phyloP scores from a whole-genome alignment of 2,113 vertebrate genomes.

The Micronycteris hirsuta region DNA sequence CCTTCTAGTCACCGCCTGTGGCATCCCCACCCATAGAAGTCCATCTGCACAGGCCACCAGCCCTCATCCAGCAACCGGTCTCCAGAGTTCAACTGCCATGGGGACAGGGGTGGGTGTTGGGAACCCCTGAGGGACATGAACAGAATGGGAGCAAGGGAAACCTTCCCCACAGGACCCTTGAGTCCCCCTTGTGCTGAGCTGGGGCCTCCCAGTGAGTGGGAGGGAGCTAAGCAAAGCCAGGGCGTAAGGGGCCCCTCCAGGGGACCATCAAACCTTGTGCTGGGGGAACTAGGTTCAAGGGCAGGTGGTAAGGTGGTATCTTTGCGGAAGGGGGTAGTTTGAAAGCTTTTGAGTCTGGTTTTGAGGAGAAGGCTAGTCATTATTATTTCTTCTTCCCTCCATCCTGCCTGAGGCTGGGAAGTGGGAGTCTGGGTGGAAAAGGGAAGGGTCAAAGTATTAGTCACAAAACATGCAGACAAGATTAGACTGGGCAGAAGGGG shows the following conservation, averaged over 20 bases:
- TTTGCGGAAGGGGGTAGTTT: neutral
- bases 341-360: neutral
- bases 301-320: neutral
- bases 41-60: neutral
- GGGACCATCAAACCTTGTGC: slow-evolving; percentile 78
- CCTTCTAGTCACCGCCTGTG: neutral
- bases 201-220: neutral
- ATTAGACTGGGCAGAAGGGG: slow-evolving; percentile 17
- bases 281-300: neutral
- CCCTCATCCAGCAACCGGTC: neutral
- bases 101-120: neutral
- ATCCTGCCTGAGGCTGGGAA: neutral
- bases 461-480: slow-evolving; percentile 72
- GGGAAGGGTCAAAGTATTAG: slow-evolving; percentile 63
- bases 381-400: slow-evolving; percentile 44
- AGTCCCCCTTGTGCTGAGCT: neutral
- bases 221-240: neutral
- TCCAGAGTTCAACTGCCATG: neutral
- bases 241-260: neutral
- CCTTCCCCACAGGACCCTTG: neutral
- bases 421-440: neutral
- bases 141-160: neutral
- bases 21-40: neutral
- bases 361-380: neutral
- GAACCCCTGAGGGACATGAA: neutral